These are phyloP conservation scores for Amphipyra tragopoginis DNA, from an alignment of 2,888 invertebrate species.

Conservation along the genomic window DNA sequence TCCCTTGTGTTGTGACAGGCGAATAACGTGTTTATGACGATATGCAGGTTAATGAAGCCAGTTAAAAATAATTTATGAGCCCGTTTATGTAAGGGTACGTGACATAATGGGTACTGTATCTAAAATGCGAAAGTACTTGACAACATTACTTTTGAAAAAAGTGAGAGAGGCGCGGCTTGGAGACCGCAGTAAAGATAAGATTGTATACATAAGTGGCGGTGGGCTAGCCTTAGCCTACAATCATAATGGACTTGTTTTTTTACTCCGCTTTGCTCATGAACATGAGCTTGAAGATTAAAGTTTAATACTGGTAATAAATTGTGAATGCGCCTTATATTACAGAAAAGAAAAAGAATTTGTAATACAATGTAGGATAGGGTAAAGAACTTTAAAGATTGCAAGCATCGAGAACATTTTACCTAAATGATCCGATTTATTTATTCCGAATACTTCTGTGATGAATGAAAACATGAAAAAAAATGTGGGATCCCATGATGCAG, in stretches of 20 bases:
- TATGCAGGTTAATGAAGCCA: constrained; percentile 60
- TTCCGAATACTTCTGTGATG: neutral
- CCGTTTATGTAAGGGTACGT: constrained; percentile 49
- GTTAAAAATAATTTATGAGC: constrained; percentile 58
- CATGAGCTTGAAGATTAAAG: constrained; percentile 39
- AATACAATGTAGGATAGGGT: constrained; percentile 19
- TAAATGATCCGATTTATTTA: neutral
- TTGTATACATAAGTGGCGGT: constrained; percentile 9
- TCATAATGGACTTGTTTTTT: constrained; percentile 45
- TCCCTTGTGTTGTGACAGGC: constrained; percentile 62
- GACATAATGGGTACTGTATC: constrained; percentile 57
- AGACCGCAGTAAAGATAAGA: constrained; percentile 43
- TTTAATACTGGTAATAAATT: constrained; percentile 47
- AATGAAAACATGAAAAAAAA: neutral
- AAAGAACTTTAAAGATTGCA: constrained; percentile 3
- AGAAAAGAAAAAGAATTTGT: constrained; percentile 18
- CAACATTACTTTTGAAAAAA: constrained; percentile 28
- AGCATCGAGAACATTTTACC: neutral
- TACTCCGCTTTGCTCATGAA: constrained; percentile 29
- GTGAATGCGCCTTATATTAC: constrained; percentile 21
- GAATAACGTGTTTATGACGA: constrained; percentile 65
- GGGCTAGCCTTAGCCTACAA: constrained; percentile 31
- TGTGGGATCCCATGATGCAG: neutral
- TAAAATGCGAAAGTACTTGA: constrained; percentile 49
- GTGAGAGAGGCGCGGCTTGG: constrained; percentile 30